These are phyloP conservation scores for Blennius ocellaris DNA, from an alignment of 2,113 vertebrate species.

Conservation along the genomic window DNA sequence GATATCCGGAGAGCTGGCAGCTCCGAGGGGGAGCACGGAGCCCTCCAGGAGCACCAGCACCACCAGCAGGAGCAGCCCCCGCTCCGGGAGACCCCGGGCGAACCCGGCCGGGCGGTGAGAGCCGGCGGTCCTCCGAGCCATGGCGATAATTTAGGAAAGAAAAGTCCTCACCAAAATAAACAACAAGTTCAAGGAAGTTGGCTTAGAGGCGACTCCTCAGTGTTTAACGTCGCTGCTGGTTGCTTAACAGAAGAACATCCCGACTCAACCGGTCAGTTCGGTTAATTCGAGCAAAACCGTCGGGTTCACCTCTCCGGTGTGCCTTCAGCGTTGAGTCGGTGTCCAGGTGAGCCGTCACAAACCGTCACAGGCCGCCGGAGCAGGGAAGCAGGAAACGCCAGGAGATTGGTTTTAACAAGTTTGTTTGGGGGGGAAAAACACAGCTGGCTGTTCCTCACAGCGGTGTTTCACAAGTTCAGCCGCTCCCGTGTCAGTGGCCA, in stretches of 20 bases:
- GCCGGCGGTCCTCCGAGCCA: conserved; percentile 30
- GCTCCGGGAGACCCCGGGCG: conserved; percentile 19
- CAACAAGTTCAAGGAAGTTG: conserved; percentile 47
- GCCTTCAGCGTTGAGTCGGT: background rate
- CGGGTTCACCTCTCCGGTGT: too few relatives aligned
- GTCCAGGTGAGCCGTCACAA: conserved; percentile 49
- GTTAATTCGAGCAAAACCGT: conserved; percentile 8
- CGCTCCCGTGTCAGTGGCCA: conserved; percentile 8
- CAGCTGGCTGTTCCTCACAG: background rate
- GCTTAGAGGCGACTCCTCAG: background rate
- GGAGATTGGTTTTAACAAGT: background rate
- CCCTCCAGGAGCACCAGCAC: conserved; percentile 62
- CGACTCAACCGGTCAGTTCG: background rate
- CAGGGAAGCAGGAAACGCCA: conserved; percentile 53
- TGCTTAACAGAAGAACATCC: too few relatives aligned
- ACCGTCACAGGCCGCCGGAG: conserved; percentile 2
- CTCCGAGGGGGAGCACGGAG: conserved; percentile 54
- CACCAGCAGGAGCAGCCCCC: conserved; percentile 59
- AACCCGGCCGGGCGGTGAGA: background rate
- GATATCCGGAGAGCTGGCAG: conserved; percentile 63
- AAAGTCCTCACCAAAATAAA: background rate
- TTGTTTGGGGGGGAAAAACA: too few relatives aligned
- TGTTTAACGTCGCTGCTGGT: too few relatives aligned
- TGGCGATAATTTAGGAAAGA: background rate
- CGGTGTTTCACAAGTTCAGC: conserved; percentile 28